A percentile compares a stretch with the other conserved stretches of the same genome.
Evolutionary conservation across 64 coral and sea anemone genomes (phyloP).

Genomic region (Dendrophyllia cribrosa): DNA sequence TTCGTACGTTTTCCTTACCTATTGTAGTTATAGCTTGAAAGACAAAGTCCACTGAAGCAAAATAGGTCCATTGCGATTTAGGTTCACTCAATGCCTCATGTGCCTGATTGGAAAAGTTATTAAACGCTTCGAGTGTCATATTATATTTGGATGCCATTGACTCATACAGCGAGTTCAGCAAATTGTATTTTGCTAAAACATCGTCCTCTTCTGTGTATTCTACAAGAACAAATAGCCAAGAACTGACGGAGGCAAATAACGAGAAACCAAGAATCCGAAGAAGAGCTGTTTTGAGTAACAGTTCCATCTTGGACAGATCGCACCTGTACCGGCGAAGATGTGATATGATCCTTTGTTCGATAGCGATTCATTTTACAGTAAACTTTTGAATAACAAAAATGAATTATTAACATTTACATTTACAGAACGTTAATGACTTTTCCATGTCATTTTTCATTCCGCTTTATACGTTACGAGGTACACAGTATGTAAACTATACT

Average conservation of each 20-base stretch:
- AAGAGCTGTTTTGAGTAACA: conserved; percentile 16
- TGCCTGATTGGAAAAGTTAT: conserved; percentile 33
- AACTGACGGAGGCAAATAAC: conserved; percentile 1
- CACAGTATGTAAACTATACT: too few species aligned
- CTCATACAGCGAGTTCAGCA: conserved; percentile 29
- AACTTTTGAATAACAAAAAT: too few species aligned
- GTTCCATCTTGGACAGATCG: conserved; percentile 4
- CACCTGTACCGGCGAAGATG: background rate
- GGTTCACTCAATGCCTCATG: conserved; percentile 40
- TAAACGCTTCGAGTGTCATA: conserved; percentile 61
- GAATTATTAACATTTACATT: too few species aligned
- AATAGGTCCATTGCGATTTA: conserved; percentile 48
- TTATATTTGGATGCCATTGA: conserved; percentile 76
- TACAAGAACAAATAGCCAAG: conserved; percentile 48
- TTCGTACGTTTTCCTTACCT: conserved; percentile 15
- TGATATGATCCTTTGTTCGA: too few species aligned
- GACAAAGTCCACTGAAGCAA: conserved; percentile 7
- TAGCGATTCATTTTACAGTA: too few species aligned
- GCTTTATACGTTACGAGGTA: too few species aligned
- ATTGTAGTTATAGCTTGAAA: conserved; percentile 68
- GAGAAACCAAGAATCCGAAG: conserved; percentile 8
- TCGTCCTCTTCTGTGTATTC: conserved; percentile 41
- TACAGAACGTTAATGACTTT: too few species aligned
- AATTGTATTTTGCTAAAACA: background rate
- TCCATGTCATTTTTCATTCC: too few species aligned